Percentiles rank a stretch among this genome's conserved stretches.
phyloP scores from a whole-genome alignment of 1,140 invertebrate species.

The Drosophila tristis region DNA sequence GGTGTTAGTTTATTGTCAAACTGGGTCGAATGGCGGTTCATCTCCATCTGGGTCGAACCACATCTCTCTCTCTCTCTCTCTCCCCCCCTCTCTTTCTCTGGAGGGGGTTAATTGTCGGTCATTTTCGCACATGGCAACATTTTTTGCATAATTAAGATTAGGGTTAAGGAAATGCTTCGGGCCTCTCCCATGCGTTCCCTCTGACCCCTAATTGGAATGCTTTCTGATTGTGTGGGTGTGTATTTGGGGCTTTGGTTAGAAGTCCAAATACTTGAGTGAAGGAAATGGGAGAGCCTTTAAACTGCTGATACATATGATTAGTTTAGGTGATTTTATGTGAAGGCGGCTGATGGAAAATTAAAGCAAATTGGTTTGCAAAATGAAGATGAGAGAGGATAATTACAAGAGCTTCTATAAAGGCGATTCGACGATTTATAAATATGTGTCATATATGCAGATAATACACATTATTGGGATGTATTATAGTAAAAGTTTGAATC shows the following conservation, averaged over 20 bases:
- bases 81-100: conserved; percentile 14
- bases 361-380: conserved; percentile 6
- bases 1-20: conserved; percentile 60
- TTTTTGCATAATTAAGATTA: conserved; percentile 74
- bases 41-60: not conserved
- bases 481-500: no score
- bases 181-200: conserved; percentile 2
- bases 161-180: conserved; percentile 37
- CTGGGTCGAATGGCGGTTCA: conserved; percentile 25
- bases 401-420: no score
- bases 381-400: no score
- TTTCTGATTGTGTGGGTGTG: conserved; percentile 24
- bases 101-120: conserved; percentile 56
- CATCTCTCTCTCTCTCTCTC: not conserved
- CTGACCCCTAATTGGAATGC: conserved; percentile 65
- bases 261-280: conserved; percentile 21
- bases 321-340: not conserved
- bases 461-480: no score
- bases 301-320: conserved; percentile 15
- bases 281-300: conserved; percentile 7
- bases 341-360: conserved; percentile 9
- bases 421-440: no score
- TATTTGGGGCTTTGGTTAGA: not conserved
- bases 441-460: no score
- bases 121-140: conserved; percentile 66